Base-by-base conservation (phyloP, 2,888 invertebrate species). In the Carcina quercana region DNA sequence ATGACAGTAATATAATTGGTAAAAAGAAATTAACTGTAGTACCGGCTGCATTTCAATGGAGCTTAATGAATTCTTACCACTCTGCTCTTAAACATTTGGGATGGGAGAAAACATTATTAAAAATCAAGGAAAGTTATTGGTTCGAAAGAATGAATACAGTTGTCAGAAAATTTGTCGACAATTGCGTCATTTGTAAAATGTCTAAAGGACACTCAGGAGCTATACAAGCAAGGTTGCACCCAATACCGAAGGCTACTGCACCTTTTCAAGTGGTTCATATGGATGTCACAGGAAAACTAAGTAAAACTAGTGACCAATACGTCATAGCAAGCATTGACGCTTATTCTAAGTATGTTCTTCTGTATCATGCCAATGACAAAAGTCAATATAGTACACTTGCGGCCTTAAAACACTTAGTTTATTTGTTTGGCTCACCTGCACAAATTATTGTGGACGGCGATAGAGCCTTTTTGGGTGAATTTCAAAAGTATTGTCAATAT, bases 121-220 rank as follows among this genome's bases (percentile, higher is more conserved):
- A 30, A 17, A 10, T 47, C 0, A 53, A 50, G 13, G 40, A 57
- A 3, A 29, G 38, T 10, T 59, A 55, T 21, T 63, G 60, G 60
- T 63, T 62, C 26, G 34, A 33, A 0, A 22, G 41, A 2, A 61
- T 61, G 55, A 4, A 46, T 0, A 46, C 42, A 15, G 53, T 41
- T 25, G 58, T 62, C 1, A 31, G 51, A 20, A 57, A 54, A 31
- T 65, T 60, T 30, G 49, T 57, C 0, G 55, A 59, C 1, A 50
- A 44, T 13, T 64, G 63, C 31, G 32, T 62, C 3, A 60, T 53
- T 0, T 63, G 62, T 33, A 50, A 45, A 38, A 14, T 53, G 2
- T 42, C 59, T 0, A 65, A 64, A 34, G 64, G 65, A 3, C 47
- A 42, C 25, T 19, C 28, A 5, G 19, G 28, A 2, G 13, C 28